phyloP scores from a whole-genome alignment of 2,888 invertebrate species.

The Hedychridium roseum region DNA sequence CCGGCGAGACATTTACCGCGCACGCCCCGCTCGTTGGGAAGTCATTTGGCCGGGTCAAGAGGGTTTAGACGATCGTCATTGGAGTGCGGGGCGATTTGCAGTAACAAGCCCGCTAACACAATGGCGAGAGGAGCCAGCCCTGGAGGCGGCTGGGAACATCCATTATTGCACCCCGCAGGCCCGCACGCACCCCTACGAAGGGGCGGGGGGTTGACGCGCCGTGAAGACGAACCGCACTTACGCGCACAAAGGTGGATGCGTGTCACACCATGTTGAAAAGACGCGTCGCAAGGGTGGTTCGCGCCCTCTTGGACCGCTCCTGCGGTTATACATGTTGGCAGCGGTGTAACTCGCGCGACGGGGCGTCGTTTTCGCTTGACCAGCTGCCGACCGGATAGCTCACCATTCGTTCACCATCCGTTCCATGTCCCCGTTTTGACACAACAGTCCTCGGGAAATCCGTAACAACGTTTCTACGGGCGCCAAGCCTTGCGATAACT shows the following conservation, averaged over 20 bases:
- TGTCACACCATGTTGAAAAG: constrained; percentile 28
- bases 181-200: constrained; percentile 13
- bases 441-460: too few species aligned
- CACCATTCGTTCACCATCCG: constrained; percentile 5
- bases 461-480: too few species aligned
- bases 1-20: constrained; percentile 38
- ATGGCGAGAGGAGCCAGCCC: constrained; percentile 28
- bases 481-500: too few species aligned
- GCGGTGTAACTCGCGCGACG: constrained; percentile 42
- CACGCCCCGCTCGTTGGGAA: constrained; percentile 48
- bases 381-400: constrained; percentile 42
- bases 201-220: constrained; percentile 13
- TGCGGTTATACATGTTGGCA: constrained; percentile 39
- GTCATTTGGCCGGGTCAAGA: constrained; percentile 29
- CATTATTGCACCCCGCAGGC: constrained; percentile 29
- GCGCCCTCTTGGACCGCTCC: constrained; percentile 11
- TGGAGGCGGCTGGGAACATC: constrained; percentile 26
- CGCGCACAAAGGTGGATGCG: constrained; percentile 20
- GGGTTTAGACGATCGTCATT: constrained; percentile 9
- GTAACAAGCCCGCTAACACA: constrained; percentile 48
- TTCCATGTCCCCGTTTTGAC: too few species aligned
- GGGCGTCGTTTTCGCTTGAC: constrained; percentile 50
- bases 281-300: constrained; percentile 13
- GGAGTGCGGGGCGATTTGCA: constrained; percentile 32
- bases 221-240: constrained; percentile 10